Evolutionary conservation across 2,113 vertebrate genomes (phyloP).

Genomic region (Megaceryle torquata): DNA sequence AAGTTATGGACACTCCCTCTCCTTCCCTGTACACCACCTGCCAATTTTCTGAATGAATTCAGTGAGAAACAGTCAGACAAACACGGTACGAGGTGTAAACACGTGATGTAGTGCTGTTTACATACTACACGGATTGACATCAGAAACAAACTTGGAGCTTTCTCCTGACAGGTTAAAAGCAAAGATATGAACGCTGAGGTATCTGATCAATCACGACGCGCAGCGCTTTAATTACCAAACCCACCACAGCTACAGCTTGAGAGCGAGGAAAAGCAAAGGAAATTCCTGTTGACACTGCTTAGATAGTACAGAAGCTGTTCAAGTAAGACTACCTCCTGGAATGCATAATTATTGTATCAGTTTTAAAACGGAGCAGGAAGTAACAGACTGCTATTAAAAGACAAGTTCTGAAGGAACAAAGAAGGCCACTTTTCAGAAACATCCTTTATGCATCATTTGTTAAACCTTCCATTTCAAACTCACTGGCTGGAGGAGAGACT

Average conservation of each 20-base stretch:
- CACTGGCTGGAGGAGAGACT: background rate
- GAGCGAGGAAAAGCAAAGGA: background rate
- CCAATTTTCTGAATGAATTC: background rate
- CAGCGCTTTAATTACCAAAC: background rate
- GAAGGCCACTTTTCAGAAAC: background rate
- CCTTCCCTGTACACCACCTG: background rate
- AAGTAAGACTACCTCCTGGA: background rate
- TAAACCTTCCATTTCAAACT: background rate
- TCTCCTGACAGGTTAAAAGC: background rate
- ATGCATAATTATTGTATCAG: background rate
- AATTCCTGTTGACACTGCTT: background rate
- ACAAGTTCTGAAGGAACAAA: background rate
- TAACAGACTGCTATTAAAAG: background rate
- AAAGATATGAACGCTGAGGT: background rate
- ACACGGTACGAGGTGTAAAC: background rate
- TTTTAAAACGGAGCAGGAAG: background rate
- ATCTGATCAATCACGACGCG: background rate
- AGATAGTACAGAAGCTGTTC: background rate
- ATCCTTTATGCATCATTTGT: background rate
- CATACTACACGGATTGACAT: background rate
- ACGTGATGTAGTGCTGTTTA: background rate
- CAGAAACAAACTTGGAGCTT: background rate
- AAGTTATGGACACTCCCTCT: background rate
- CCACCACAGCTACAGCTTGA: background rate
- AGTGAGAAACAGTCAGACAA: background rate